Base-by-base conservation (phyloP, 1,140 invertebrate genomes). In the Drosophila ogumai region DNA sequence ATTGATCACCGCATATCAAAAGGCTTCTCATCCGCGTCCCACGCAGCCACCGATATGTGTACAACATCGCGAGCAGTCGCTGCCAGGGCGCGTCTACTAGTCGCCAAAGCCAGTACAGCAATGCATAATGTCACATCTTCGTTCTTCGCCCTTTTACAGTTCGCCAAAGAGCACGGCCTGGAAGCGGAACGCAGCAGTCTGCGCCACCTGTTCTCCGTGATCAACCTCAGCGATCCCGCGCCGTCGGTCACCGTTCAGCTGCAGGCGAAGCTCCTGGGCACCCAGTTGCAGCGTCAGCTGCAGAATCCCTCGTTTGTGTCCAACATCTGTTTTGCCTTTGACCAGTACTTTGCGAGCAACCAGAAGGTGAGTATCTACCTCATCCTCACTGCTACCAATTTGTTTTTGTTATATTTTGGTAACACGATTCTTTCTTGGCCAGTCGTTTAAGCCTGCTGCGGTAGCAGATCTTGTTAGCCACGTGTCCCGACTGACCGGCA, bases 151-250 rank as follows among this genome's bases (percentile, higher is more conserved):
- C 8, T 74, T 19, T 92, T 91, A 73, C 93, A 97, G 96, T 94
- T 97, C 93, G 95, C 97, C 73, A 94, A 94, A 93, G 94, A 95
- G 92, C 95, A 96, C 94, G 96, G 96, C 93, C 94, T 96, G 93
- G 96, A 97, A 94, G 96, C 96, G 93, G 96, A 97, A 94, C 95
- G 96, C 94, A 96, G 97, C 94, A 95, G 97, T 92, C 95, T 97
- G 93, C 96, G 96, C 93, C 96, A 96, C 94, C 95, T 98, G 93
- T 96, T 97, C 93, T 96, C 96, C 85, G 94, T 94, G 86, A 94
- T 95, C 84, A 94, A 95, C 90, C 95, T 95, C 93, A 94, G 93
- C 87, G 94, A 94, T 67, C 93, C 94, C 87, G 92, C 93, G 64
- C 92, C 93, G 66, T 94, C 71, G 63, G 76, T 76, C 92, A 79